Conservation (phyloP, 2,113 vertebrate genomes). For the Heteronetta atricapilla region DNA sequence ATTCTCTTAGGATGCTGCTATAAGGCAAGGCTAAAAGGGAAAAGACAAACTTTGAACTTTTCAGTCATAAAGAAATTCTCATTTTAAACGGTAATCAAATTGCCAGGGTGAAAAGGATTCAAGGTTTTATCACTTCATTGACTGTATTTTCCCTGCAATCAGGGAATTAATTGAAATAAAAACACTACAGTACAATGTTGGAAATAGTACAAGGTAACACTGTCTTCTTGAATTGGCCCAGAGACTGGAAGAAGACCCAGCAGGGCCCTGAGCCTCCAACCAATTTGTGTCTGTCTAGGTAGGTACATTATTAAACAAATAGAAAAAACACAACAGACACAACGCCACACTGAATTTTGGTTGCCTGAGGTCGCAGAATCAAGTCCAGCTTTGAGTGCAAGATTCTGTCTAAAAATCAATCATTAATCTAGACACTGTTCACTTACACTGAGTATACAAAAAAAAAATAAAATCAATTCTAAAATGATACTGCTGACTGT, state of each 20-base stretch:
- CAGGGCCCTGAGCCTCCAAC: not conserved
- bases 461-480: not conserved
- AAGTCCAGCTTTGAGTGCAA: not conserved
- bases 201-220: not conserved
- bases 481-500: not conserved
- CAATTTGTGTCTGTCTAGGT: not conserved
- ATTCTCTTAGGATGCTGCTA: conserved; percentile 24
- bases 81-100: conserved; percentile 62
- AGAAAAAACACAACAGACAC: not conserved
- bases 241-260: not conserved
- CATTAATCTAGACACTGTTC: not conserved
- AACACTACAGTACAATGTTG: not conserved
- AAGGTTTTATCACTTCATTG: not conserved
- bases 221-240: not conserved
- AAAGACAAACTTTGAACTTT: conserved; percentile 56
- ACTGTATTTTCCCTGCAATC: not conserved
- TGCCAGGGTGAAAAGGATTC: conserved; percentile 32
- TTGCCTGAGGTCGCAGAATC: not conserved
- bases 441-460: not conserved
- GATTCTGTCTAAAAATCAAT: conserved; percentile 12
- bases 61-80: conserved; percentile 27
- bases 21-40: conserved; percentile 31
- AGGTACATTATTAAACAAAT: conserved; percentile 17
- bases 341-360: not conserved
- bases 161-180: conserved; percentile 18